Conservation (phyloP, 2,797 vertebrate genomes). For the Pristis pectinata region DNA sequence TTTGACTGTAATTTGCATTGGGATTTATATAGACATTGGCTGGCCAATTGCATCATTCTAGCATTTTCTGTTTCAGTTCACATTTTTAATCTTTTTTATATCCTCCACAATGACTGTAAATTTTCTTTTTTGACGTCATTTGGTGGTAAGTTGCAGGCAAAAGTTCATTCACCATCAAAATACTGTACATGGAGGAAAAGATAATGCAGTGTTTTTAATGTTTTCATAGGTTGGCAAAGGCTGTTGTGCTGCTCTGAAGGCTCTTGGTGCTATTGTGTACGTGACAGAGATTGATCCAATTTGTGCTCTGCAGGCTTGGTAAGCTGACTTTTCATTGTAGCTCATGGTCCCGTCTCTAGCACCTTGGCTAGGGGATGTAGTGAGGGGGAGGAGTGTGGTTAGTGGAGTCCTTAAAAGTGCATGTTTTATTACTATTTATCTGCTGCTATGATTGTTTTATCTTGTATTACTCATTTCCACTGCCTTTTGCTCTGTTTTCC, state of each 20-base stretch:
- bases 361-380: neutral
- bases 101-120: neutral
- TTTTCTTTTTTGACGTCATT: neutral
- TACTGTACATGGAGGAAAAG: neutral
- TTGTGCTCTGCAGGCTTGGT: constrained; percentile 97
- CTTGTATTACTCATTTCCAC: neutral
- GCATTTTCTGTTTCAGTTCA: neutral
- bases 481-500: neutral
- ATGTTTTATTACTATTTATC: neutral
- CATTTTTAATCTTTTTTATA: neutral
- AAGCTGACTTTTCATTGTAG: constrained; percentile 47
- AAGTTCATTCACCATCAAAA: too few relatives aligned
- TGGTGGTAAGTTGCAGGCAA: neutral
- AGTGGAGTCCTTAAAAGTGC: too few relatives aligned
- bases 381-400: neutral
- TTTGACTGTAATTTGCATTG: too few relatives aligned
- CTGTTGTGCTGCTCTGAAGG: constrained; percentile 92
- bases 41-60: neutral
- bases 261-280: constrained; percentile 87
- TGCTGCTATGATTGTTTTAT: neutral
- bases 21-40: neutral
- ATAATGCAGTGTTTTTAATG: constrained; percentile 27
- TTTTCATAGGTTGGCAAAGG: constrained; percentile 85
- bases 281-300: constrained; percentile 98
- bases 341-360: neutral